A percentile compares a stretch with the other conserved stretches of the same genome.
Conservation (phyloP, 2,113 vertebrate species). For the Hucho hucho region DNA sequence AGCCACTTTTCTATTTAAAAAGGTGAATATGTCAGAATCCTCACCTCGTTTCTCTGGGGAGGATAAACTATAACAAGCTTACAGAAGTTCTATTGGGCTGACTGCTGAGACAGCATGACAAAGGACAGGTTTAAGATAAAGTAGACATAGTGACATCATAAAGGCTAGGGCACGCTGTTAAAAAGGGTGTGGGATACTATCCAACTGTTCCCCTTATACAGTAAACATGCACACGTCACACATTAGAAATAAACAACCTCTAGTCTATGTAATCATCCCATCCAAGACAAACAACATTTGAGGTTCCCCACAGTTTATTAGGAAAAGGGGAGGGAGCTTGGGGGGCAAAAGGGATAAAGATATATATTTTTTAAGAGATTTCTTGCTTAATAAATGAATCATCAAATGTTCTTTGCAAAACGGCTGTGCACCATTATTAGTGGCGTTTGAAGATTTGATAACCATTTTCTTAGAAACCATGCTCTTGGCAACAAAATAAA, state of each 20-base stretch:
- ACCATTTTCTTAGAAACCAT: slow-evolving; percentile 26
- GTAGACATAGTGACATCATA: too few relatives aligned
- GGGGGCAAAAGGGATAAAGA: slow-evolving; percentile 28
- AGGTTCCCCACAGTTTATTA: not conserved
- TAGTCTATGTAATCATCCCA: not conserved
- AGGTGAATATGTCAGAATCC: not conserved
- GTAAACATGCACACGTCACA: too few relatives aligned
- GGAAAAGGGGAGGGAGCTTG: slow-evolving; percentile 27
- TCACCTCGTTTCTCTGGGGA: too few relatives aligned
- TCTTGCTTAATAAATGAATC: slow-evolving; percentile 30
- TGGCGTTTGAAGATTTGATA: slow-evolving; percentile 24
- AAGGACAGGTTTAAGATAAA: too few relatives aligned
- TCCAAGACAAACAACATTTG: not conserved
- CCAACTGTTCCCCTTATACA: too few relatives aligned
- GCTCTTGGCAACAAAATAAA: not conserved
- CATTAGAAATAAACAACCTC: not conserved
- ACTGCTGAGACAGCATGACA: too few relatives aligned
- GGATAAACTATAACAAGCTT: too few relatives aligned
- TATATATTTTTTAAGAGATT: slow-evolving; percentile 31
- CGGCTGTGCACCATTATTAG: slow-evolving; percentile 42
- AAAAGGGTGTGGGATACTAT: too few relatives aligned
- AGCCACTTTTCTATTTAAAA: not conserved
- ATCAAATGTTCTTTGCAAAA: slow-evolving; percentile 44
- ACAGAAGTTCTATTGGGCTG: too few relatives aligned
- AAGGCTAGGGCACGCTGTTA: too few relatives aligned